phyloP scores from a whole-genome alignment of 1,140 invertebrate species.

The Helicorthomorpha holstii region DNA sequence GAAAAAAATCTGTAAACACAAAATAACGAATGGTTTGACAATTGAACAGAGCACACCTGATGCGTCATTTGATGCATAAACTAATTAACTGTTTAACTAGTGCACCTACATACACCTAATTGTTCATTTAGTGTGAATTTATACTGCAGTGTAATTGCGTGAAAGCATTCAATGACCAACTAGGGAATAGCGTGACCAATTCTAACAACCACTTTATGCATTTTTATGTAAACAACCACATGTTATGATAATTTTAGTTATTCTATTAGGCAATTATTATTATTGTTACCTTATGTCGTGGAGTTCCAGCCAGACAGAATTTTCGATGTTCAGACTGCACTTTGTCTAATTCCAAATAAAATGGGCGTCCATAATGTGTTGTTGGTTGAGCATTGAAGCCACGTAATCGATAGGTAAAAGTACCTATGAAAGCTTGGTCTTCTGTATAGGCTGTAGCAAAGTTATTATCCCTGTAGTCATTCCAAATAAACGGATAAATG shows the following conservation, averaged over 20 bases:
- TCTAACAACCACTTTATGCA: no score
- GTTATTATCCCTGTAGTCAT: slow-evolving; percentile 49
- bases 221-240: no score
- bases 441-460: slow-evolving; percentile 61
- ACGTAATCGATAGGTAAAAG: slow-evolving; percentile 77
- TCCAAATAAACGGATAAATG: slow-evolving; percentile 65
- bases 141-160: no score
- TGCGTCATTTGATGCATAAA: no score
- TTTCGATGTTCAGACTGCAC: slow-evolving; percentile 21
- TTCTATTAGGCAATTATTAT: neutral
- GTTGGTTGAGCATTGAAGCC: slow-evolving; percentile 71
- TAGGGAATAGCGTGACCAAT: no score
- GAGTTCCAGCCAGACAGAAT: slow-evolving; percentile 57
- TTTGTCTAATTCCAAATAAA: slow-evolving; percentile 42
- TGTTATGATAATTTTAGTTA: neutral
- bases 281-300: slow-evolving; percentile 49
- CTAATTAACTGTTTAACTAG: no score
- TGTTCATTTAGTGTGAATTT: no score
- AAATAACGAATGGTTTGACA: neutral
- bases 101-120: no score
- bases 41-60: neutral
- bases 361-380: slow-evolving; percentile 77
- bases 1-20: slow-evolving; percentile 35
- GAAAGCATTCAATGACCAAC: no score
- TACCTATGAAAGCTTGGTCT: slow-evolving; percentile 64